phyloP scores from a whole-genome alignment of 2,113 vertebrate species.

The Apodemus speciosus region DNA sequence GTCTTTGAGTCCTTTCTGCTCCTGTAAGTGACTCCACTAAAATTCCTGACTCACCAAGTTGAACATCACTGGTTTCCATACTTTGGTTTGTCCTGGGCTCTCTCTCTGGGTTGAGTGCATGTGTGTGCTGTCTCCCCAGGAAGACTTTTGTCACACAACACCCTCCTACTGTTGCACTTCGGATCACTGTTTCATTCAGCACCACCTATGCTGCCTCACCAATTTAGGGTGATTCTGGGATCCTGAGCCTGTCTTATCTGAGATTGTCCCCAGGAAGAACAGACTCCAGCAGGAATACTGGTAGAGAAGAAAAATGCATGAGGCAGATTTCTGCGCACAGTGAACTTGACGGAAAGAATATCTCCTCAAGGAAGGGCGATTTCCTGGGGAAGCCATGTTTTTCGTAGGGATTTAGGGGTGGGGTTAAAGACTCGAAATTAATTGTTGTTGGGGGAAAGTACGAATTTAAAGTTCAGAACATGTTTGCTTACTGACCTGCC shows the following conservation, averaged over 20 bases:
- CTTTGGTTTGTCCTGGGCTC: background rate
- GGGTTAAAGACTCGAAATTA: background rate
- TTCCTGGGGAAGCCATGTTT: background rate
- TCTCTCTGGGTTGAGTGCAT: background rate
- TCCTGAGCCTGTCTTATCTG: too few species aligned
- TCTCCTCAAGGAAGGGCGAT: slow-evolving; percentile 1
- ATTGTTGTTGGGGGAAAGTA: background rate
- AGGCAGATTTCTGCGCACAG: background rate
- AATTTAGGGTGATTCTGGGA: background rate
- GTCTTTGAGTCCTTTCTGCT: background rate
- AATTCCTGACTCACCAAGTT: background rate
- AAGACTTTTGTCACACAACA: background rate
- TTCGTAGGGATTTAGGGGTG: background rate
- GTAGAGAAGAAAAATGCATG: background rate
- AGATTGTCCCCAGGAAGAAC: background rate
- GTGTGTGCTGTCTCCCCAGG: background rate
- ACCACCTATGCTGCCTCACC: too few species aligned
- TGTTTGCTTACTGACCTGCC: background rate
- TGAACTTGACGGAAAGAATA: background rate
- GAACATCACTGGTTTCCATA: background rate
- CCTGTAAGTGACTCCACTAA: background rate
- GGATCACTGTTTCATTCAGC: background rate
- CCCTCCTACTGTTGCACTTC: too few species aligned
- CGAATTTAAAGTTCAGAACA: background rate
- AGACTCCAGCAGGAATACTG: background rate